These are phyloP conservation scores for Bibio marci DNA, from an alignment of 2,888 invertebrate genomes.

Conservation along the genomic window DNA sequence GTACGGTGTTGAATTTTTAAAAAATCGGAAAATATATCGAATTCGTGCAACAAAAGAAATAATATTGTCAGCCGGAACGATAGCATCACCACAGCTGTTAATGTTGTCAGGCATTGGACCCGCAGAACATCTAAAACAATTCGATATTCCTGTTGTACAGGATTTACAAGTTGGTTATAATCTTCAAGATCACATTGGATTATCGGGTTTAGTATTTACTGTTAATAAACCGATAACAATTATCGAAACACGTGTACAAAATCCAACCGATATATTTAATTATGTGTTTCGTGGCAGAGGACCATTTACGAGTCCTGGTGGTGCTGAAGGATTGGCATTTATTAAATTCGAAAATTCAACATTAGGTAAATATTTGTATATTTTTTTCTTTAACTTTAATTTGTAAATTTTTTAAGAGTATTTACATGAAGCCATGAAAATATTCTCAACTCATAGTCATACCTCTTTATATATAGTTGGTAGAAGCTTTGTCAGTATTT, in stretches of 20 bases:
- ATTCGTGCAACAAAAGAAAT: constrained; percentile 53
- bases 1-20: constrained; percentile 50
- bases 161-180: constrained; percentile 65
- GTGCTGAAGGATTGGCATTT: constrained; percentile 61
- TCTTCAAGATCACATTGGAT: constrained; percentile 63
- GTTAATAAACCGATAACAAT: constrained; percentile 51
- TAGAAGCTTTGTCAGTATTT: too few relatives aligned
- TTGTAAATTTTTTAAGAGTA: too few relatives aligned
- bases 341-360: constrained; percentile 43
- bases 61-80: constrained; percentile 60
- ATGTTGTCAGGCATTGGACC: constrained; percentile 76
- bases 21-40: constrained; percentile 34
- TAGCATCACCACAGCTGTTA: constrained; percentile 71
- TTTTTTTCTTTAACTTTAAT: too few relatives aligned
- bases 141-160: constrained; percentile 42
- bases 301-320: constrained; percentile 59
- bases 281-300: constrained; percentile 46
- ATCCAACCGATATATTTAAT: constrained; percentile 39
- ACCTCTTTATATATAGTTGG: too few relatives aligned
- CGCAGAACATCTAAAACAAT: constrained; percentile 35
- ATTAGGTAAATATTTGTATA: constrained; percentile 15
- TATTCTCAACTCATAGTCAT: too few relatives aligned
- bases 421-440: too few relatives aligned
- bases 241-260: constrained; percentile 37
- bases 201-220: constrained; percentile 53